Base-by-base conservation (phyloP, 2,888 invertebrate species). In the Aspidapion aeneum region DNA sequence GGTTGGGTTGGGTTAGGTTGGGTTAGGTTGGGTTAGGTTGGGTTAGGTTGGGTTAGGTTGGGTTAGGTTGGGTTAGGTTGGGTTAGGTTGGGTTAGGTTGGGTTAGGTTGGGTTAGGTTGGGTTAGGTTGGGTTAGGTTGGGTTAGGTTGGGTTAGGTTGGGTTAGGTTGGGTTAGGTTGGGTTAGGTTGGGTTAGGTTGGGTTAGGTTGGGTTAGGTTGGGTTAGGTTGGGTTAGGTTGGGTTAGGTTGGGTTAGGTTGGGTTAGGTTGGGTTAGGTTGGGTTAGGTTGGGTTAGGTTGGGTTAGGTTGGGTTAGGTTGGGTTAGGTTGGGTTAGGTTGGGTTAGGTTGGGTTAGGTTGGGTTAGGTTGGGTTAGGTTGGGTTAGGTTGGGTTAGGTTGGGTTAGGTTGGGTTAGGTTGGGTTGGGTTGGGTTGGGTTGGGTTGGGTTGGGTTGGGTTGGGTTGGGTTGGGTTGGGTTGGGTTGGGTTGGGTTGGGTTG, bases 361-460 rank as follows among this genome's bases (percentile, higher is more conserved):
- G 49, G 49, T 49, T 49, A 49, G 49, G 49, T 9, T 48, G 9
- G 49, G 49, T 9, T 48, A 16, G 49, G 49, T 79, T 0, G 82
- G 66, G 59, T 66, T 60, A 1, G 63, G 12, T 49, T 12, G 49
- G 49, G 12, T 49, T 12, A 16, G 49, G 12, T 22, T 48, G 9
- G 49, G 49, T 9, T 9, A 12, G 49, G 9, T 9, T 9, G 49
- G 49, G 9, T 48, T 9, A 16, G 49, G 49, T 9, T 12, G 12
- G 12, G 18, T 12, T 57, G 21, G 55, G 56, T 57, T 57, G 56
- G 55, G 55, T 57, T 60, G 49, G 49, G 49, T 48, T 48, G 49
- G 49, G 49, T n/a, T n/a, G n/a, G n/a, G n/a, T n/a, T n/a, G 49
- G 49, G 55, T 48, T 48, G 49, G 49, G 16, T 17, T 54, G 58